Base-by-base conservation (phyloP, 2,888 invertebrate species). In the Drosophila silvestris region DNA sequence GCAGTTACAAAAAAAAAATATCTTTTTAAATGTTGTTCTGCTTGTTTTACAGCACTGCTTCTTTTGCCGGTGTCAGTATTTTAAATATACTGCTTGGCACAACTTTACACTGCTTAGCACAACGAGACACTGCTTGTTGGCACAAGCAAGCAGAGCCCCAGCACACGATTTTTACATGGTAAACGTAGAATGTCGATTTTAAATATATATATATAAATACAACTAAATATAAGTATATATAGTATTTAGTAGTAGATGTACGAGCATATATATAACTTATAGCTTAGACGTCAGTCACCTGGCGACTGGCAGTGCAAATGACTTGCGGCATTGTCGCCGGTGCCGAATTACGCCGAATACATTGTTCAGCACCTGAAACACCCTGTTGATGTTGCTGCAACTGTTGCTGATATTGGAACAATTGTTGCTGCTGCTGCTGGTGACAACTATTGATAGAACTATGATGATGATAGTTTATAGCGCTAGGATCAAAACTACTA, bases 201-300 rank as follows among this genome's bases (percentile, higher is more conserved):
- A 54, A 60, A 50, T 35, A 39, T 59, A 41, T 32, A 26, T 54
- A 26, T 54, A 68, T 59, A 56, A 47, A 47, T 64, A 33, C 47
- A 61, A 47, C 58, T 73, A 66, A 63, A 62, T 70, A 61, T 57
- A 59, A 61, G 33, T 54, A 51, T 57, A 52, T 35, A 35, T 57
- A 54, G 35, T 39, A n/a, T 57, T 30, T 54, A 60, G 56, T 41
- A 52, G 51, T 53, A 59, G 59, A 57, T 47, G 14, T 72, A 70
- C 59, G 73, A 62, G 69, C 65, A 56, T 47, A 47, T 26, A 26
- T 26, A 16, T 66, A 74, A 50, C 68, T 91, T 91, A 93, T 78
- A 93, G 51, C 57, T 91, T 92, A 93, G 73, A 93, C 93, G 78
- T 93, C 93, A 71, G 93, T 93, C 79, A 93, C 93, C 87, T 93